Base-by-base conservation (phyloP, 2,113 vertebrate species). In the Scytalopus superciliaris region DNA sequence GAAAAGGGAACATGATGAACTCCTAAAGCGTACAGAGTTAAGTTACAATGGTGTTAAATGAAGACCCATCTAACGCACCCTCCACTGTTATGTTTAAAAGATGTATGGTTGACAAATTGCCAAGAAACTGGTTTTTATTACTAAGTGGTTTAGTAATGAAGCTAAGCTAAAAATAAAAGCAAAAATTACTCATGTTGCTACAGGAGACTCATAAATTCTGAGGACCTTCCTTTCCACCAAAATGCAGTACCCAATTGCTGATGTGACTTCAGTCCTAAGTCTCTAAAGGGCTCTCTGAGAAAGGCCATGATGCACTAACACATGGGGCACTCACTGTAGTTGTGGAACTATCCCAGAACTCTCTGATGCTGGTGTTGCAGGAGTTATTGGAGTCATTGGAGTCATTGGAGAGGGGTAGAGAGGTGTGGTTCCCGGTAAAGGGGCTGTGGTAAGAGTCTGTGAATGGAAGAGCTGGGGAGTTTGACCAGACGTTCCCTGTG, bases 261-360 rank as follows among this genome's bases (percentile, higher is more conserved):
- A 31, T 10, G 37, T 12, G 25, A 69, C 56, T 94, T 59, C 69
- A 53, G 10, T 53, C 25, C 47, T 2, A 74, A 40, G 44, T 19
- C n/a, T 76, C 63, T 40, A 17, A 67, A 77, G 24, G 60, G 53
- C 40, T 56, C 7, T 7, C 39, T 70, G 52, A 68, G 81, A 69
- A 70, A 37, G 27, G 72, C 24, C 78, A 18, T 0, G 37, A 44
- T 83, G 75, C 75, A 23, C 45, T 56, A 57, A 31, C 25, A 45
- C 39, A 18, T 0, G 19, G 31, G 42, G 55, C 42, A 98, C 99
- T 97, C 98, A 99, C 99, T 99, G 99, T 45, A 99, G 98, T 96
- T 99, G 99, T 1, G 99, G 99, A 47, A 99, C 98, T n/a, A 99
- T 99, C 88, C 99, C 99, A 40, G 99, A 99, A 97, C 99, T 99